Evolutionary conservation across 2,113 vertebrate genomes (phyloP).

Genomic region (Ochotona curzoniae): DNA sequence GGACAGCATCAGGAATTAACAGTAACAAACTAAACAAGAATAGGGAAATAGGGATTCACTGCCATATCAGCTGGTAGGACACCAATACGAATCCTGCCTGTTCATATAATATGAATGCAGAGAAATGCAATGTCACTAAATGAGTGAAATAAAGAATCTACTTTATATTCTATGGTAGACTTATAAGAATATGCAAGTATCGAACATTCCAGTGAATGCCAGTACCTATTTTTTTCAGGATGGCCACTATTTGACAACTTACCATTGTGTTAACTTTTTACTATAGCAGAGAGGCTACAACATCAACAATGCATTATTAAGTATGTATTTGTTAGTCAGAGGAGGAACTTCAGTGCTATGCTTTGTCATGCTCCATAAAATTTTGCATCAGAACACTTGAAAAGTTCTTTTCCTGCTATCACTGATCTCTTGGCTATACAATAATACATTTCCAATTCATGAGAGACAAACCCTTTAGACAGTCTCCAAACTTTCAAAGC

Average conservation of each 20-base stretch:
- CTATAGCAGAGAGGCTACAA: not conserved
- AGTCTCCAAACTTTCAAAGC: constrained; percentile 75
- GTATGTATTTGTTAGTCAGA: not conserved
- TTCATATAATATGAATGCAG: not conserved
- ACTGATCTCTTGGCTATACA: constrained; percentile 72
- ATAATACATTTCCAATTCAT: constrained; percentile 79
- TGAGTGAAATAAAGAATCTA: not conserved
- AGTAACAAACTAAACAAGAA: not conserved
- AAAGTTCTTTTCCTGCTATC: constrained; percentile 69
- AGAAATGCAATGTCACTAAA: constrained; percentile 30
- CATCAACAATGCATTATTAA: not conserved
- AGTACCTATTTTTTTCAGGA: not conserved
- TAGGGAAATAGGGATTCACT: not conserved
- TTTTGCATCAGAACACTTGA: constrained; percentile 65
- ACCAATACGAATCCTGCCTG: not conserved
- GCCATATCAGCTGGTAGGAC: not conserved
- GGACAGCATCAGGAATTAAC: not conserved
- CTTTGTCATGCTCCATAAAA: constrained; percentile 25
- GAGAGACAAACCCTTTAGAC: constrained; percentile 69
- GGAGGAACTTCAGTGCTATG: not conserved
- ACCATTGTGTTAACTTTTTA: not conserved
- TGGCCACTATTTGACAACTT: not conserved
- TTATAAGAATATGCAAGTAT: not conserved
- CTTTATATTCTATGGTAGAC: not conserved
- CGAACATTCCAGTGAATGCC: not conserved